Base-by-base conservation (phyloP, 2,797 vertebrate genomes). In the Acipenser ruthenus region DNA sequence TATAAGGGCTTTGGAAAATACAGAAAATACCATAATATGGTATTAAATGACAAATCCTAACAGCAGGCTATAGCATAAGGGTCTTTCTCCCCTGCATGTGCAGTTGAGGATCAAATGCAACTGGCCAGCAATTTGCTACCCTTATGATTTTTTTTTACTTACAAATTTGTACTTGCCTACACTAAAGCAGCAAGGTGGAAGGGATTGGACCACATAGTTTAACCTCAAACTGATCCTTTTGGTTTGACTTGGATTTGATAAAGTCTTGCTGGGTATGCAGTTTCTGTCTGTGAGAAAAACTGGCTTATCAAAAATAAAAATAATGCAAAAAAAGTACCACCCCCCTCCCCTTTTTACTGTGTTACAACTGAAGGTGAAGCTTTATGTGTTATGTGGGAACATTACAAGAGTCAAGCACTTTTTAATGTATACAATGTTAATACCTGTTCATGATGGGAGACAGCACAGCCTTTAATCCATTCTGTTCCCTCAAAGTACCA, bases 41-140 rank as follows among this genome's bases (percentile, higher is more conserved):
- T 75, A 77, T 73, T 77, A 75, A 73, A 75, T 65, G 67, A 69
- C 70, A 70, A 80, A 75, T 74, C 76, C 66, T 64, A 73, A 62
- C 62, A 68, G 67, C 67, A 70, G 71, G 71, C 68, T 67, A 69
- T 67, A n/a, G 10, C 3, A n/a, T 7, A n/a, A 66, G 47, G 69
- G 63, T 70, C 68, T 15, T 66, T 66, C 65, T 70, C 49, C 65
- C 59, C 64, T 50, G 65, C 71, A 70, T 60, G 70, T 68, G 70
- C 68, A 72, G 67, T 66, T 47, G 52, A 69, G 68, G 62, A 74
- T 79, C 74, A 73, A 70, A 62, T 10, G 18, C 18, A 8, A 37
- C 9, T 62, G 18, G 7, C 18, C 60, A 37, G 18, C 60, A 48
- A 62, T 62, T 48, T 48, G 4, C 37, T 62, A 62, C 15, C 55